These are phyloP conservation scores for Chouioia cunea DNA, from an alignment of 2,888 invertebrate genomes.

Conservation along the genomic window DNA sequence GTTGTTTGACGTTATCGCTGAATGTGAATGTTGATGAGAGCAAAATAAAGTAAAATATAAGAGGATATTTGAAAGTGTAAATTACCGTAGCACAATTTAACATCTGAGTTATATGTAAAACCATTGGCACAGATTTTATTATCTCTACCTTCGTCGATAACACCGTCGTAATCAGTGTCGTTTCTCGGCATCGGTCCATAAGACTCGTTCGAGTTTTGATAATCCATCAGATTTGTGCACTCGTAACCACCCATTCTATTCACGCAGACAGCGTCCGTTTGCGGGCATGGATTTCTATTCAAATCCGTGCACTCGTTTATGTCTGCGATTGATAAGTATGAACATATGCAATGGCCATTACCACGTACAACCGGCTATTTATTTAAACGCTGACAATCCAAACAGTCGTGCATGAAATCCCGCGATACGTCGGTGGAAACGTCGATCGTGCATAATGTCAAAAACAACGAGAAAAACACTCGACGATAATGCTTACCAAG, in stretches of 20 bases:
- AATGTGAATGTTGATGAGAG: no score
- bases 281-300: constrained; percentile 68
- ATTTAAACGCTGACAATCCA: no score
- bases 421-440: no score
- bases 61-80: background rate
- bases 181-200: constrained; percentile 7
- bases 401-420: no score
- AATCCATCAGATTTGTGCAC: constrained; percentile 48
- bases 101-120: constrained; percentile 20
- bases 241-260: constrained; percentile 83
- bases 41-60: no score
- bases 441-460: background rate
- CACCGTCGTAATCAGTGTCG: constrained; percentile 24
- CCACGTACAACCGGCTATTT: no score
- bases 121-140: constrained; percentile 26
- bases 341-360: no score
- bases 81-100: constrained; percentile 16
- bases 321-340: constrained; percentile 63
- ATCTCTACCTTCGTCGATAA: constrained; percentile 33
- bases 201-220: constrained; percentile 18
- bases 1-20: no score
- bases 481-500: constrained; percentile 56
- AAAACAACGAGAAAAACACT: no score
- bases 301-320: constrained; percentile 71
- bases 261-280: constrained; percentile 72